phyloP scores from a whole-genome alignment of 1,140 invertebrate species.

The Agrypnia vestita region DNA sequence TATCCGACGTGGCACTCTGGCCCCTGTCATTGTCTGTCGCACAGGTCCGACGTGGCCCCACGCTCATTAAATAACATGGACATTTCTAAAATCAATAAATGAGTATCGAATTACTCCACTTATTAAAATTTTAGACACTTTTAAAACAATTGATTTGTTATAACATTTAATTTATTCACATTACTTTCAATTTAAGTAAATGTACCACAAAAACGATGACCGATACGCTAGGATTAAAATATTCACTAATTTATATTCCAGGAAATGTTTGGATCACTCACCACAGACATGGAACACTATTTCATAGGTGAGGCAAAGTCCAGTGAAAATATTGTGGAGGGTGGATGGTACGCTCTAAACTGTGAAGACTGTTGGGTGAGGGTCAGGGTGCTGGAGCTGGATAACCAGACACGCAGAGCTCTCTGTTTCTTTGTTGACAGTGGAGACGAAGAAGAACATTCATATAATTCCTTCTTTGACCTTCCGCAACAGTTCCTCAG shows the following conservation, averaged over 20 bases:
- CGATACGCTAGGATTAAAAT: too few relatives aligned
- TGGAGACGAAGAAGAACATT: slow-evolving; percentile 74
- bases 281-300: slow-evolving; percentile 73
- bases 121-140: too few relatives aligned
- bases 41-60: too few relatives aligned
- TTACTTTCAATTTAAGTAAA: too few relatives aligned
- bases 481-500: slow-evolving; percentile 74
- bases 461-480: slow-evolving; percentile 70
- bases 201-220: too few relatives aligned
- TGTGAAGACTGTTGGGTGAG: slow-evolving; percentile 76
- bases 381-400: slow-evolving; percentile 73
- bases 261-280: slow-evolving; percentile 73
- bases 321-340: slow-evolving; percentile 59
- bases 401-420: slow-evolving; percentile 65
- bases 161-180: too few relatives aligned
- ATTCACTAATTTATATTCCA: slow-evolving; percentile 62
- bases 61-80: too few relatives aligned
- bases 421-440: slow-evolving; percentile 78
- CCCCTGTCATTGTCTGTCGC: too few relatives aligned
- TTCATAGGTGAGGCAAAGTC: slow-evolving; percentile 68
- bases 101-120: too few relatives aligned
- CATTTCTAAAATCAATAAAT: too few relatives aligned
- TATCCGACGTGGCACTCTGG: too few relatives aligned
- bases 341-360: slow-evolving; percentile 75
- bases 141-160: too few relatives aligned